These are phyloP conservation scores for Exocentrus adspersus DNA, from an alignment of 2,888 invertebrate genomes.

Conservation along the genomic window DNA sequence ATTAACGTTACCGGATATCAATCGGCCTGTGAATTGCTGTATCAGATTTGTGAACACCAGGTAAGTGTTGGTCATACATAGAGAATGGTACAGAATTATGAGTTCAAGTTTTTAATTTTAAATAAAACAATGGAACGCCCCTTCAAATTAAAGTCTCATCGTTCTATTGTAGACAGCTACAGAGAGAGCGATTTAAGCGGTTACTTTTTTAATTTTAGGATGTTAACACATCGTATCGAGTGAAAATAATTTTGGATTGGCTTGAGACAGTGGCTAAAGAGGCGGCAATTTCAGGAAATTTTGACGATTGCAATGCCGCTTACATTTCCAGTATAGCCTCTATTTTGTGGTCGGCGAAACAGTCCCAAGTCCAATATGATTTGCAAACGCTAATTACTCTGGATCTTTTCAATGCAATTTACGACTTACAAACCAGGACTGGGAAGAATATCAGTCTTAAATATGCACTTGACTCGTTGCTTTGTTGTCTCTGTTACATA, in stretches of 20 bases:
- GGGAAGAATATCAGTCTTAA: conserved; percentile 79
- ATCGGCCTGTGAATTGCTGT: conserved; percentile 82
- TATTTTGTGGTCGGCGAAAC: conserved; percentile 80
- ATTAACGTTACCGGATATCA: conserved; percentile 64
- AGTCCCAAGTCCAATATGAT: conserved; percentile 71
- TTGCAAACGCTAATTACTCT: conserved; percentile 75
- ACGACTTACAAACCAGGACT: conserved; percentile 79
- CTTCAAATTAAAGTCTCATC: too few species aligned
- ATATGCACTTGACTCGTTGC: conserved; percentile 83
- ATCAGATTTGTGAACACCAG: conserved; percentile 76
- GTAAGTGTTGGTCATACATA: too few species aligned
- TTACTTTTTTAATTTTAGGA: conserved; percentile 60
- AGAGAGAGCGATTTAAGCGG: too few species aligned
- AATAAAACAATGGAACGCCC: too few species aligned
- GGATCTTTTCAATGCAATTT: conserved; percentile 80
- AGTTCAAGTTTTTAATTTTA: too few species aligned
- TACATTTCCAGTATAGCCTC: conserved; percentile 84
- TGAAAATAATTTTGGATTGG: conserved; percentile 79
- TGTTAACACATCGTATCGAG: conserved; percentile 69
- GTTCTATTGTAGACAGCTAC: too few species aligned
- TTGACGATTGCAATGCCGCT: conserved; percentile 64
- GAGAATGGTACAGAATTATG: too few species aligned
- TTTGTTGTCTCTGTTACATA: conserved; percentile 88
- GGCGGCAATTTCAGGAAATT: conserved; percentile 59
- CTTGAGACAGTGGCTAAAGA: conserved; percentile 69